Evolutionary conservation across 2,797 vertebrate species (phyloP), one percentile per base, ranked within the genome.

Genomic region (Characodon lateralis): DNA sequence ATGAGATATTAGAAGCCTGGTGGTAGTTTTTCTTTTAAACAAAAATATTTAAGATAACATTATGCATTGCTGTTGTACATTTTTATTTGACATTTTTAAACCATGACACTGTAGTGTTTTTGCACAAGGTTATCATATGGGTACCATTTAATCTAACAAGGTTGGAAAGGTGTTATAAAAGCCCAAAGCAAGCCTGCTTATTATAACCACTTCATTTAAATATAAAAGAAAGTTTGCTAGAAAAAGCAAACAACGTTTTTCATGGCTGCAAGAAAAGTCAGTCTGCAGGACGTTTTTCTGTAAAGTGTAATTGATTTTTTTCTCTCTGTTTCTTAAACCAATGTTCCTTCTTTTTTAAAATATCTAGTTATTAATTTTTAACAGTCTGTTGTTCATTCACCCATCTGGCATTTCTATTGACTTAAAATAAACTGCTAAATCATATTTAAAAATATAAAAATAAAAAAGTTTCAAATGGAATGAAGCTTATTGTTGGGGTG

Each of bases 361-460:
- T 35, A 35, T 35, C 59, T 61, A 26, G 2, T 61, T 48, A 48
- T 1, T 12, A 35, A 35, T 35, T 35, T 35, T 48, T 1, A 48
- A 48, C 10, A 12, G 10, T 10, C 28, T 28, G n/a, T 59, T 59
- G n/a, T 35, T 35, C 14, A 31, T 50, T 50, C 10, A 8, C 18
- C 28, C 6, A 10, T 59, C 56, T 28, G 56, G 24, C 4, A 16
- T 61, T 61, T 31, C 14, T 35, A 35, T 35, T 35, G 35, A 63
- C 22, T 71, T 71, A 31, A 53, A 71, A 41, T 53, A 14, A 35
- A 35, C 31, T 14, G 46, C 39, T 51, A 74, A 71, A 50, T 76
- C 16, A 82, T 77, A 10, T 8, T 31, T n/a, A 18, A 66, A 76
- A 50, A 48, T 5, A 53, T 28, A 71, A 9, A 66, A 71, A 75